Conservation (phyloP, 2,797 vertebrate species). For the Botia almorhae region DNA sequence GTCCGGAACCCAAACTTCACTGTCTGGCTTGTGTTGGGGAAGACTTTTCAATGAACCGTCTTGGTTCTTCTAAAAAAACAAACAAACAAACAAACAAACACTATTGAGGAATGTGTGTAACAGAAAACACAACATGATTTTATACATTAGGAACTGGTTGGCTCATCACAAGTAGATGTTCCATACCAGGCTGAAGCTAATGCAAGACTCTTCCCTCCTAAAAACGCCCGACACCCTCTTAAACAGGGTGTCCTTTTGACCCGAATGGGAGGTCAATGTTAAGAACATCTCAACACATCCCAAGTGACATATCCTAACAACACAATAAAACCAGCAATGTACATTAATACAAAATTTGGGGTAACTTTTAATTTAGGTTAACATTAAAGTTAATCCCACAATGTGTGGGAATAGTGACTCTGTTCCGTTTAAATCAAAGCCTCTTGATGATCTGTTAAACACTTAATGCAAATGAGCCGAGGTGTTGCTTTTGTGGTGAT, state of each 20-base stretch:
- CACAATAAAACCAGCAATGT: too few relatives aligned
- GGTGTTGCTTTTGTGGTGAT: constrained; percentile 6
- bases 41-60: constrained; percentile 81
- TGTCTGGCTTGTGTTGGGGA: constrained; percentile 86
- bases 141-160: not conserved
- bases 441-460: constrained; percentile 1
- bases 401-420: not conserved
- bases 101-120: not conserved
- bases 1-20: constrained; percentile 92
- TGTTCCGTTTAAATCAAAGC: not conserved
- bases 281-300: too few relatives aligned
- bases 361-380: not conserved
- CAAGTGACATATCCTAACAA: too few relatives aligned
- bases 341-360: too few relatives aligned
- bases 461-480: not conserved
- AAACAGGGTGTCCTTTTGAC: too few relatives aligned
- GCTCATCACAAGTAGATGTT: not conserved
- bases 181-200: not conserved
- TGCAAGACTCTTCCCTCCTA: not conserved
- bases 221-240: not conserved
- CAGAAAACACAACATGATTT: not conserved
- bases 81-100: not conserved
- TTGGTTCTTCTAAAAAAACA: constrained; percentile 75
- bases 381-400: not conserved
- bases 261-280: too few relatives aligned